Evolutionary conservation across 2,113 vertebrate species (phyloP), one percentile per base, ranked within the genome.

Genomic region (Falco punctatus): DNA sequence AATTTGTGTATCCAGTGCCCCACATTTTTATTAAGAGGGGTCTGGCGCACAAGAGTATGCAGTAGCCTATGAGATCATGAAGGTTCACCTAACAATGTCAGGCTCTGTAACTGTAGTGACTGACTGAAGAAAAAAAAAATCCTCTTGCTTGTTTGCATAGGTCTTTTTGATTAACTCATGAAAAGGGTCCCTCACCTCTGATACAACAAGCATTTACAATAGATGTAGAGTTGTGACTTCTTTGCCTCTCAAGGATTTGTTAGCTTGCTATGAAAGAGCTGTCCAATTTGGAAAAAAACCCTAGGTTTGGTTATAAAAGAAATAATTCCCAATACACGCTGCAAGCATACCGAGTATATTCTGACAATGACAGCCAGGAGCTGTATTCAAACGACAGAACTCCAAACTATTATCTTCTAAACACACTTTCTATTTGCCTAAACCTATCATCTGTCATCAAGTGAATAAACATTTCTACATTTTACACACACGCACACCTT

Each of bases 81-180:
- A 64, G 86, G 88, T 91, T 94, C 69, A 92, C 80, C 40, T 85
- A 95, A 92, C 89, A 95, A 88, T 94, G 90, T 95, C 95, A 88
- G 85, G 86, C 91, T 96, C 93, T 95, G 94, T 95, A 95, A 93
- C 90, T 95, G 96, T 79, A 92, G 90, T 61, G 94, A 97, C 86
- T 92, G 94, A 93, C 80, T 58, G 71, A 38, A 61, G 86, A 32
- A 77, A 91, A 75, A 94, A 92, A 75, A 94, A 94, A 92, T 77
- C 85, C 67, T 49, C 77, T 33, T 51, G 69, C 75, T 79, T 95
- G 87, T 94, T 96, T 94, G 90, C 85, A 92, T 91, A 94, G 92
- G 81, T 88, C 81, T 92, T 97, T 94, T 92, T 97, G 49, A 92
- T 95, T 90, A 96, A 90, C 79, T 81, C 88, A 61, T 35, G 54